These are phyloP conservation scores for Bombus pyrosoma DNA, from an alignment of 1,140 invertebrate genomes.

Conservation along the genomic window DNA sequence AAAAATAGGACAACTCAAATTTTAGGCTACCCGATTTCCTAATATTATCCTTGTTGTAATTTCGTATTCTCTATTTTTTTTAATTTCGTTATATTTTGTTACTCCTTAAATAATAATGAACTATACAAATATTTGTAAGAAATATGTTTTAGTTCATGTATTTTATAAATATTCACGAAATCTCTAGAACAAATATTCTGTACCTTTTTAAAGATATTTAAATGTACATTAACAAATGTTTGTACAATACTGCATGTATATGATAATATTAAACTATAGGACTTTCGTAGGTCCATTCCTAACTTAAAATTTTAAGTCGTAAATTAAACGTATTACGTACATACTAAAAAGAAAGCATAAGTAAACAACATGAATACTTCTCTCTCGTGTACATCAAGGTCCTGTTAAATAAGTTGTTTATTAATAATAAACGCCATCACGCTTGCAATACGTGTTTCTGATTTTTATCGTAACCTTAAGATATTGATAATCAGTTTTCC, in stretches of 20 bases:
- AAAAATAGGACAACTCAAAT: neutral
- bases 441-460: conserved; percentile 78
- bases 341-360: conserved; percentile 77
- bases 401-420: conserved; percentile 83
- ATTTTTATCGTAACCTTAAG: conserved; percentile 59
- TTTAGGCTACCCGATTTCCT: neutral
- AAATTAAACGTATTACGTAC: conserved; percentile 79
- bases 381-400: conserved; percentile 82
- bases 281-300: conserved; percentile 71
- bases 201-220: conserved; percentile 10
- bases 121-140: neutral
- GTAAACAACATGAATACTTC: conserved; percentile 78
- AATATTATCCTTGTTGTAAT: neutral
- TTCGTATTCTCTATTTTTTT: neutral
- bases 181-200: neutral
- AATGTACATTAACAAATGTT: conserved; percentile 17
- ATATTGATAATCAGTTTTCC: neutral
- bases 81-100: neutral
- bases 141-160: neutral
- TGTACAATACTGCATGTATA: conserved; percentile 18
- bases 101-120: neutral
- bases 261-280: conserved; percentile 7
- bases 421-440: conserved; percentile 83
- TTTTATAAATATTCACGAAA: conserved; percentile 9
- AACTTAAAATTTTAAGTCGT: conserved; percentile 76